Conservation (phyloP, 2,797 vertebrate species). For the Miichthys miiuy region DNA sequence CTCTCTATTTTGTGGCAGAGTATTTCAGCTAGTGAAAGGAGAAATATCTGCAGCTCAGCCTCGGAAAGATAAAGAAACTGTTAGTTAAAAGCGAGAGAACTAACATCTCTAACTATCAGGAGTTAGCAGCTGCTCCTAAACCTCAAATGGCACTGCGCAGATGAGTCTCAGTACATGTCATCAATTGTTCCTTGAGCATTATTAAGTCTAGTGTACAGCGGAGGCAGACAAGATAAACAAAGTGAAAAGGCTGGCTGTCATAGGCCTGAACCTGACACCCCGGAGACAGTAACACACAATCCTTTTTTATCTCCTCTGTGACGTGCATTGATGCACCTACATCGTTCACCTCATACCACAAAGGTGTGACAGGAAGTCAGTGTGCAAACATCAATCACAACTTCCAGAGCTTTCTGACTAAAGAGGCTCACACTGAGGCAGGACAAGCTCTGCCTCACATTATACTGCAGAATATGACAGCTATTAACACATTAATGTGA, state of each 20-base stretch:
- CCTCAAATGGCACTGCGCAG: not conserved
- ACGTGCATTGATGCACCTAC: slow-evolving; percentile 11
- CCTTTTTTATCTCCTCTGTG: slow-evolving; percentile 27
- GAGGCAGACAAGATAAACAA: slow-evolving; percentile 18
- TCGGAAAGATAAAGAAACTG: slow-evolving; percentile 1
- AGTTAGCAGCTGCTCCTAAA: slow-evolving; percentile 12
- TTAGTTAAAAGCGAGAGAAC: slow-evolving; percentile 10
- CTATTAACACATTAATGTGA: not conserved
- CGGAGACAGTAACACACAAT: slow-evolving; percentile 32
- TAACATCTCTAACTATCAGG: not conserved
- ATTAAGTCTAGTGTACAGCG: slow-evolving; percentile 1
- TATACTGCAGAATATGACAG: not conserved
- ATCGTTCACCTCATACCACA: not conserved
- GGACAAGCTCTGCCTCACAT: not conserved
- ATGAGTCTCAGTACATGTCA: not conserved
- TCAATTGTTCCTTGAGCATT: not conserved
- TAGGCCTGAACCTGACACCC: slow-evolving; percentile 40
- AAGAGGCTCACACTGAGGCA: not conserved
- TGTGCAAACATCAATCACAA: slow-evolving; percentile 17
- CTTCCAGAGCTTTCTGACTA: slow-evolving; percentile 1
- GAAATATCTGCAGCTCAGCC: not conserved
- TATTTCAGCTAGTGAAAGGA: not conserved
- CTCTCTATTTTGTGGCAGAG: slow-evolving; percentile 8
- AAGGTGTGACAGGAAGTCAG: slow-evolving; percentile 30
- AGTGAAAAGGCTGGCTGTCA: slow-evolving; percentile 26